Conservation (phyloP, 2,888 invertebrate species). For the Pedicia rivosa region DNA sequence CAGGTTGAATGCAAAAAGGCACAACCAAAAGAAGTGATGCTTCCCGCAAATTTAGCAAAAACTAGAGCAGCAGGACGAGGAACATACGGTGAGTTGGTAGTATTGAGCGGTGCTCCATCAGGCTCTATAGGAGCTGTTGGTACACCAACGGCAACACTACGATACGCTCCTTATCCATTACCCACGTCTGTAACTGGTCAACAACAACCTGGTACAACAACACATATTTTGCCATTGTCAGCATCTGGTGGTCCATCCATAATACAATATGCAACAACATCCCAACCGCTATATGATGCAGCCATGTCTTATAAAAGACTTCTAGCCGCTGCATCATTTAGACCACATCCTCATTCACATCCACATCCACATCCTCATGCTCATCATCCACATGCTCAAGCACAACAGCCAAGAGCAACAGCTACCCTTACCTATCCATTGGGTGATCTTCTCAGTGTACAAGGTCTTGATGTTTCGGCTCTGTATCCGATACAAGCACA, state of each 20-base stretch:
- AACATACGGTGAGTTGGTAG: slow-evolving; percentile 96
- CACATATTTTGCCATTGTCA: slow-evolving; percentile 21
- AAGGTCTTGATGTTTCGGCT: slow-evolving; percentile 46
- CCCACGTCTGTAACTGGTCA: slow-evolving; percentile 32
- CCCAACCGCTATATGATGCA: slow-evolving; percentile 32
- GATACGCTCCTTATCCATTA: slow-evolving; percentile 46
- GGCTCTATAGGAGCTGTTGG: slow-evolving; percentile 20
- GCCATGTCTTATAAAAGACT: slow-evolving; percentile 30
- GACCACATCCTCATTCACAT: slow-evolving; percentile 25
- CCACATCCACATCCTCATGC: slow-evolving; percentile 25
- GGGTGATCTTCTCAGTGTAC: slow-evolving; percentile 54
- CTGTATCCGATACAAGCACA: slow-evolving; percentile 56
- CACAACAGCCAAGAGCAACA: slow-evolving; percentile 34
- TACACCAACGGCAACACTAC: slow-evolving; percentile 32
- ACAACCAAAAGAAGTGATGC: slow-evolving; percentile 99
- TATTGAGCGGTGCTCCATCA: slow-evolving; percentile 54
- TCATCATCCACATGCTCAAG: slow-evolving; percentile 29
- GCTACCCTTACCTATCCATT: slow-evolving; percentile 48
- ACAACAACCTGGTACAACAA: slow-evolving; percentile 22
- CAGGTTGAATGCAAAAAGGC: slow-evolving; percentile 99
- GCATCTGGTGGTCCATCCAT: slow-evolving; percentile 32
- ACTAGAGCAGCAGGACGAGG: slow-evolving; percentile 89
- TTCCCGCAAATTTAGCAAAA: slow-evolving; percentile 91
- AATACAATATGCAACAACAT: slow-evolving; percentile 41
- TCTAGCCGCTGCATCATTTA: slow-evolving; percentile 28